Conservation (phyloP, 2,797 vertebrate species). For the Lemur catta region DNA sequence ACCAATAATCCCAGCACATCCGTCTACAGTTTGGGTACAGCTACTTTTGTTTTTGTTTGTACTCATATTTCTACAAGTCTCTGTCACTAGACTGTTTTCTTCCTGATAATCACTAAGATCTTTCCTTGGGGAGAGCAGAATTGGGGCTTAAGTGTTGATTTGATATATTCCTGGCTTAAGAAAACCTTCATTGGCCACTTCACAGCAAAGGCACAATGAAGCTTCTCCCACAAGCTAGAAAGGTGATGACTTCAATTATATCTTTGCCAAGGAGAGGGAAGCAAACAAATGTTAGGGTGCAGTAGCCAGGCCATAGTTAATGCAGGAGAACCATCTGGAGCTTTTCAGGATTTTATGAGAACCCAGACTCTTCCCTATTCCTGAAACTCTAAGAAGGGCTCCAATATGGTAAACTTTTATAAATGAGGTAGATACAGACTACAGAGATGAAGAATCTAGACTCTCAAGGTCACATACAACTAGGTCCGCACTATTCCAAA, state of each 20-base stretch:
- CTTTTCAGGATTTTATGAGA: constrained; percentile 4
- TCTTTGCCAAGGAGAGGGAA: background rate
- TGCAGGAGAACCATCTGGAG: background rate
- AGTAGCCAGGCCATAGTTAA: background rate
- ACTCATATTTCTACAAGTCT: background rate
- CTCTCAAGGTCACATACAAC: constrained; percentile 31
- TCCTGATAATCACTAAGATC: constrained; percentile 1
- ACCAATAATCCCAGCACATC: background rate
- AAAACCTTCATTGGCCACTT: constrained; percentile 13
- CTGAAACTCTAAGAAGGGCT: constrained; percentile 20
- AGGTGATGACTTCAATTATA: background rate
- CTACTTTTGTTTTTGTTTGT: background rate
- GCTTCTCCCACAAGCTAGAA: background rate
- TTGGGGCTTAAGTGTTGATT: background rate
- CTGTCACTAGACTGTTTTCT: background rate
- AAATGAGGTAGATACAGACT: background rate
- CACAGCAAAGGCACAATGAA: background rate
- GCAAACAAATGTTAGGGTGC: background rate
- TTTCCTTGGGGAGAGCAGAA: background rate
- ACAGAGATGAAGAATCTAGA: background rate
- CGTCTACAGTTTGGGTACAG: background rate
- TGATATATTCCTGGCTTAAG: background rate
- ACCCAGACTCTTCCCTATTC: background rate
- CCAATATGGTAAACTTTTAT: background rate
- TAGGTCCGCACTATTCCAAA: constrained; percentile 9